Base-by-base conservation (phyloP, 2,888 invertebrate genomes). In the Hypsopygia costalis region DNA sequence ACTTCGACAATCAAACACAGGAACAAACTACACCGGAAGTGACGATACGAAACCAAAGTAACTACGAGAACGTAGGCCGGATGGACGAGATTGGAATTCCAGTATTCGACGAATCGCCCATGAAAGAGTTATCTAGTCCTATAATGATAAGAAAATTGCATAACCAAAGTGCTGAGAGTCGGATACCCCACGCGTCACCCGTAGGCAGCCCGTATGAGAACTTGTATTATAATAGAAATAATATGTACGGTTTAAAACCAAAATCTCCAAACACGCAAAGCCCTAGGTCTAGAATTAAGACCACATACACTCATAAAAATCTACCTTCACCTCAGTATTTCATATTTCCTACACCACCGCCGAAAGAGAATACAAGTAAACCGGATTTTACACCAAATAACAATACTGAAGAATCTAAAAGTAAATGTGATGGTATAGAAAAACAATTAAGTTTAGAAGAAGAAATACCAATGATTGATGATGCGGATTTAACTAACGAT, bases 221-320 rank as follows among this genome's bases (percentile, higher is more conserved):
- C 62, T 88, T 93, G 1, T 81, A 86, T 35, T 71, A 81, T 36
- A 62, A 69, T 11, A 78, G 90, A 50, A 80, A 74, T 42, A 78
- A 78, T 33, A 53, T 71, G 0, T 69, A 64, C 9, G 55, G 59
- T 0, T 46, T 87, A 5, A 82, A 86, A 65, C 89, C 83, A 27
- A 88, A 79, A 55, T 89, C 79, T 22, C 90, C 81, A 0, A 87
- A 78, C 51, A 89, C 86, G 28, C 90, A 73, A 76, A 90, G 74
- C 68, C 92, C 92, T 1, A 81, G 92, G 45, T 90, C 91, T 1
- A 81, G 91, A 65, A 92, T 92, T 20, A 92, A 91, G 58, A 92
- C 92, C 0, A 75, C 71, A 0, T 91, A 91, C 52, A 83, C 89
- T 6, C 89, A 89, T 51, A 89, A 86, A 74, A 83, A 81, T 77